Evolutionary conservation across 2,113 vertebrate genomes (phyloP).

Genomic region (Diglossa brunneiventris): DNA sequence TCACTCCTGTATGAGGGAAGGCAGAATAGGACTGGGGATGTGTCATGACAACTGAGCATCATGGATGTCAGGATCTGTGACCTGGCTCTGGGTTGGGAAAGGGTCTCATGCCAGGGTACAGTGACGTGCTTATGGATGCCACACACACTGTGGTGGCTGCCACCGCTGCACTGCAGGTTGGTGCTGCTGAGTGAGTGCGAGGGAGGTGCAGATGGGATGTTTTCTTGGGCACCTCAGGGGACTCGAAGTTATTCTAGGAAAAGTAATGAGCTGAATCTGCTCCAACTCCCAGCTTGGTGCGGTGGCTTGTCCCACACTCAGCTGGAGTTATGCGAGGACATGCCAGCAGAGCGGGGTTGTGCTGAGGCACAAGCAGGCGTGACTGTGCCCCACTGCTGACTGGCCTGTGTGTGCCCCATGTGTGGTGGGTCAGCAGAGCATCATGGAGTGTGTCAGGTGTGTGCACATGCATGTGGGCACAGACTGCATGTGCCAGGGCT

Average conservation of each 20-base stretch:
- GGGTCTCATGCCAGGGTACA: fast-evolving
- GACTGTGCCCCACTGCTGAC: neutral
- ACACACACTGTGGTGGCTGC: neutral
- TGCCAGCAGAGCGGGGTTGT: fast-evolving
- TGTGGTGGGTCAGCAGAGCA: neutral
- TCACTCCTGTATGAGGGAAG: neutral
- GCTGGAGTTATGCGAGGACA: neutral
- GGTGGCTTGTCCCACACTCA: neutral
- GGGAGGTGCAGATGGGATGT: conserved; percentile 10
- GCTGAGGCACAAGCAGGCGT: neutral
- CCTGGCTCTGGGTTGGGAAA: neutral
- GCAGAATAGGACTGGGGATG: fast-evolving
- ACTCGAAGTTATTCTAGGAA: conserved; percentile 45
- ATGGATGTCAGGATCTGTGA: neutral
- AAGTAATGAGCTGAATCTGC: neutral
- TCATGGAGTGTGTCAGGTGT: fast-evolving
- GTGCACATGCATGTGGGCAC: fast-evolving
- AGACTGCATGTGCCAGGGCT: fast-evolving
- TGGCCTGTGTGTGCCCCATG: fast-evolving
- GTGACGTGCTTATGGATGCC: fast-evolving
- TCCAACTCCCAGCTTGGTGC: neutral
- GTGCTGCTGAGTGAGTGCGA: neutral
- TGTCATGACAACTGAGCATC: neutral
- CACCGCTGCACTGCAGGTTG: fast-evolving
- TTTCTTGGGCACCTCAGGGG: neutral